These are phyloP conservation scores for Lochmaea capreae DNA, from an alignment of 2,888 invertebrate species.

Conservation along the genomic window DNA sequence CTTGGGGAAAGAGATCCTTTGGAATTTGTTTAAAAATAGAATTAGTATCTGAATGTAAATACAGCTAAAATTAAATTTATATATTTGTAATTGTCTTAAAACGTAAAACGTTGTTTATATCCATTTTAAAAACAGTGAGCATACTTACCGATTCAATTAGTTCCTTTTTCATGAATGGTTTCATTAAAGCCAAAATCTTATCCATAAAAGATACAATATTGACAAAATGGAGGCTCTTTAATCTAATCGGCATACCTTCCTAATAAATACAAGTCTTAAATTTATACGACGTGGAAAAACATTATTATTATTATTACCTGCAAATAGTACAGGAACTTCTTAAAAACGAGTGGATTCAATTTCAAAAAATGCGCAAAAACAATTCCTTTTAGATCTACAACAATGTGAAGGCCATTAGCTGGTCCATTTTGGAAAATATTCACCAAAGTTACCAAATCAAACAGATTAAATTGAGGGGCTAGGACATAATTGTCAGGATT, in stretches of 20 bases:
- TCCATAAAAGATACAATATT: conserved; percentile 67
- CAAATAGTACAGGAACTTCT: conserved; percentile 76
- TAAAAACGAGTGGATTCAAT: conserved; percentile 73
- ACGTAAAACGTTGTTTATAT: neutral
- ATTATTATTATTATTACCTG: conserved; percentile 65
- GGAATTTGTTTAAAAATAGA: conserved; percentile 65
- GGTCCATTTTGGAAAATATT: conserved; percentile 69
- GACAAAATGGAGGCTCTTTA: conserved; percentile 67
- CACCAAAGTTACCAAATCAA: conserved; percentile 72
- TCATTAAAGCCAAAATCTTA: conserved; percentile 66
- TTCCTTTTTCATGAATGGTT: conserved; percentile 69
- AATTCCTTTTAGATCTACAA: conserved; percentile 74
- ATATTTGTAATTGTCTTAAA: neutral
- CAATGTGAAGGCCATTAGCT: conserved; percentile 70
- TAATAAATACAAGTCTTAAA: conserved; percentile 44
- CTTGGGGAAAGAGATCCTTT: conserved; percentile 71
- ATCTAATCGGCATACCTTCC: conserved; percentile 67
- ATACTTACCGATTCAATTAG: conserved; percentile 55
- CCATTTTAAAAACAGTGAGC: neutral
- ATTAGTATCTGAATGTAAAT: conserved; percentile 54
- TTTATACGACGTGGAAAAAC: no score
- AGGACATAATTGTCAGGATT: conserved; percentile 73
- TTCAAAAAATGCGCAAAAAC: conserved; percentile 74
- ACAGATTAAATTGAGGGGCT: conserved; percentile 66
- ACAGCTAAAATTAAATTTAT: conserved; percentile 52